Percentiles rank a stretch among this genome's conserved stretches.
phyloP scores from a whole-genome alignment of 2,797 vertebrate species.

The Nasua narica region DNA sequence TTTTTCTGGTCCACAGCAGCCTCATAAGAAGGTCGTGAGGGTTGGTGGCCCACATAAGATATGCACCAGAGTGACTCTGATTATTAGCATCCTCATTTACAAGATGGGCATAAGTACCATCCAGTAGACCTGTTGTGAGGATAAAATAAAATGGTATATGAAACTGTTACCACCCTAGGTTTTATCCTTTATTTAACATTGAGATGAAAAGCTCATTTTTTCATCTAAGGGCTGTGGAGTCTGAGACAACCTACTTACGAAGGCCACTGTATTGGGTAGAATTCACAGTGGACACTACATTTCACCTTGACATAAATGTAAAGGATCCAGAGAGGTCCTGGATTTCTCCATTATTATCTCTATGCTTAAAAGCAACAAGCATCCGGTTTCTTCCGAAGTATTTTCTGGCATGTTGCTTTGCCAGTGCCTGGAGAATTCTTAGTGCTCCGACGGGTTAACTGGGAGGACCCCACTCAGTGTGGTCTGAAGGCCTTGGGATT shows the following conservation, averaged over 20 bases:
- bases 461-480: neutral
- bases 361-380: neutral
- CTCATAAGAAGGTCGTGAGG: neutral
- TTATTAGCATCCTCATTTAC: neutral
- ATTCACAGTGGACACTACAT: neutral
- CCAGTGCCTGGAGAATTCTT: neutral
- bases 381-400: neutral
- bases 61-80: neutral
- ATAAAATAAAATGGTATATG: neutral
- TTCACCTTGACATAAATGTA: neutral
- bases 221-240: neutral
- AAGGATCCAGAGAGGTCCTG: neutral
- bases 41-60: neutral
- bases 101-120: neutral
- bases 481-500: neutral
- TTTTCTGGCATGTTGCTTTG: neutral
- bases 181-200: neutral
- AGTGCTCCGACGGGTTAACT: neutral
- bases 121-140: neutral
- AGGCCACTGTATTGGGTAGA: no score
- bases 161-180: neutral
- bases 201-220: neutral
- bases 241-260: neutral
- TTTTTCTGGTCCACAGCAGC: neutral
- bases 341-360: neutral